These are phyloP conservation scores for Elaphurus davidianus DNA, from an alignment of 2,113 vertebrate genomes.

Conservation along the genomic window DNA sequence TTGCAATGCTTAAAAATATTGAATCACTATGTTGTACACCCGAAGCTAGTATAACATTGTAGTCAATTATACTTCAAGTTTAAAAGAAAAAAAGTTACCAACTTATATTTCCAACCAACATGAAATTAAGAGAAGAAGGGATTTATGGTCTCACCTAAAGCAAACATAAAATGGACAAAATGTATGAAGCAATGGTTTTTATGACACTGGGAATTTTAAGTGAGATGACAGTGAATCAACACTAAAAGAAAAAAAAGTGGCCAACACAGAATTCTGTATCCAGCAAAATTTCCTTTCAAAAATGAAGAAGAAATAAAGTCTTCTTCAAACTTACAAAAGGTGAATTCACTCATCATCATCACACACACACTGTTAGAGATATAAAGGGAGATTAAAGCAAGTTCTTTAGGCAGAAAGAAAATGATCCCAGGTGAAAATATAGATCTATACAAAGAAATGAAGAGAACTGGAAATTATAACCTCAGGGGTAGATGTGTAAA, in stretches of 20 bases:
- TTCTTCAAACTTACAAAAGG: neutral
- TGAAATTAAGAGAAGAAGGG: neutral
- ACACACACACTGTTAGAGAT: neutral
- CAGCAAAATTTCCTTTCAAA: neutral
- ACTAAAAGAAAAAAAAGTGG: neutral
- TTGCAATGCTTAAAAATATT: neutral
- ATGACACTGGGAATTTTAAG: neutral
- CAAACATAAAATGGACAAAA: neutral
- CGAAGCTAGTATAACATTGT: neutral
- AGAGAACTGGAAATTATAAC: neutral
- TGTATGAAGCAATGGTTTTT: neutral
- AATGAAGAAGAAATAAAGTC: neutral
- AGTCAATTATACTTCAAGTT: neutral
- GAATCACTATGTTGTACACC: neutral
- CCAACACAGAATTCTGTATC: neutral
- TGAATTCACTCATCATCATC: neutral
- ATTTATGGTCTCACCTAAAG: neutral
- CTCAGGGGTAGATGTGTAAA: neutral
- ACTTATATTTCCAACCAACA: neutral
- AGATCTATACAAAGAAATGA: neutral
- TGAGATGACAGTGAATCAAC: neutral
- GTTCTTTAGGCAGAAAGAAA: neutral
- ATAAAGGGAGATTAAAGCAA: neutral
- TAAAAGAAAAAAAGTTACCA: neutral
- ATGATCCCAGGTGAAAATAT: neutral